Evolutionary conservation across 2,888 invertebrate species (phyloP).

Genomic region (Venusia cambrica): DNA sequence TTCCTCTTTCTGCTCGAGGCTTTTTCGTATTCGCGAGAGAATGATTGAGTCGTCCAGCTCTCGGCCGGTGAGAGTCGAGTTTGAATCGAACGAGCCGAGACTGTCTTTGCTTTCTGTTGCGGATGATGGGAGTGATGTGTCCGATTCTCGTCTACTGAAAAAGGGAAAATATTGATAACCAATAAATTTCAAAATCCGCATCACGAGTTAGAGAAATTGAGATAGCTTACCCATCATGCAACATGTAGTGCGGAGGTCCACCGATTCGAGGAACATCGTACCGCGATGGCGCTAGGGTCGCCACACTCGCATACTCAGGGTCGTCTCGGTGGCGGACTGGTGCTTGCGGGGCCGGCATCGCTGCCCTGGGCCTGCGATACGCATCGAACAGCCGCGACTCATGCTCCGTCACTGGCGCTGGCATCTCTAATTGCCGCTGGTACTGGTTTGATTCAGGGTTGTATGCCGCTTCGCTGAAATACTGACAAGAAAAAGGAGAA

Average conservation of each 20-base stretch:
- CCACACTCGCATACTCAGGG: slow-evolving; percentile 73
- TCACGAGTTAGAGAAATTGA: background rate
- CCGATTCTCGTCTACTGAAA: slow-evolving; percentile 81
- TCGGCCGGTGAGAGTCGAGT: slow-evolving; percentile 84
- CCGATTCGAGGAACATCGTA: slow-evolving; percentile 56
- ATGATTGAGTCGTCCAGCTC: slow-evolving; percentile 86
- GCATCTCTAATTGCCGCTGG: slow-evolving; percentile 73
- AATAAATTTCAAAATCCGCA: background rate
- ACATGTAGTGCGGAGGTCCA: slow-evolving; percentile 58
- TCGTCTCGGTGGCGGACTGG: slow-evolving; percentile 59
- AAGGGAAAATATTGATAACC: background rate
- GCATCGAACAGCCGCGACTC: slow-evolving; percentile 77
- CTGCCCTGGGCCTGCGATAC: slow-evolving; percentile 64
- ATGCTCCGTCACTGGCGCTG: slow-evolving; percentile 70
- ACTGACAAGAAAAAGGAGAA: slow-evolving; percentile 74
- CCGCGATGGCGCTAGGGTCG: slow-evolving; percentile 60
- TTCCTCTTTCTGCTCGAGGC: slow-evolving; percentile 94
- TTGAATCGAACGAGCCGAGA: slow-evolving; percentile 85
- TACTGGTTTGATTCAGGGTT: slow-evolving; percentile 91
- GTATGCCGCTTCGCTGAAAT: slow-evolving; percentile 94
- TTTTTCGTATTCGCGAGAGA: slow-evolving; percentile 89
- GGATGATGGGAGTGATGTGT: slow-evolving; percentile 82
- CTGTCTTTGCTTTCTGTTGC: slow-evolving; percentile 85
- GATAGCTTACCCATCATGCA: slow-evolving; percentile 64
- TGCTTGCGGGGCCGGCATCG: slow-evolving; percentile 62